A percentile compares a stretch with the other conserved stretches of the same genome.
Conservation (phyloP, 2,797 vertebrate genomes). For the Rhynchotus rufescens region DNA sequence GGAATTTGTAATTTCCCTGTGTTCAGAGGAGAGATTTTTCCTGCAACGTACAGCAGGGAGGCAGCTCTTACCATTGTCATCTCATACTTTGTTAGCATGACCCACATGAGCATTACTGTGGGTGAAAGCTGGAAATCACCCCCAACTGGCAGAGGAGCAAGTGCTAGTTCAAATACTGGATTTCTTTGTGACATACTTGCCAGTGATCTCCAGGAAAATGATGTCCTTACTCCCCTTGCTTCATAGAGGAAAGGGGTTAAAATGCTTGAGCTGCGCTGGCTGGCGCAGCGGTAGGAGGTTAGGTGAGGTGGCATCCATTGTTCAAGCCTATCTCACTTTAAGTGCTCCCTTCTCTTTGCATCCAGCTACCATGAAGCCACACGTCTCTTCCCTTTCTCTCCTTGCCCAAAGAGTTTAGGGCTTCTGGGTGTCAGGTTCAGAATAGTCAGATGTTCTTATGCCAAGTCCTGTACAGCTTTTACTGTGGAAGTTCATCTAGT, state of each 20-base stretch:
- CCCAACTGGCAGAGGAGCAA: background rate
- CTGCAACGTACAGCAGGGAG: background rate
- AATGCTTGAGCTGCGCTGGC: background rate
- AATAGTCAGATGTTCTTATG: background rate
- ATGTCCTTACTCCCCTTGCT: background rate
- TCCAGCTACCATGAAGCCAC: background rate
- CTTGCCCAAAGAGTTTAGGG: background rate
- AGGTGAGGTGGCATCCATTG: background rate
- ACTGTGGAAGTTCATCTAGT: fast-evolving
- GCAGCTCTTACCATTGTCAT: background rate
- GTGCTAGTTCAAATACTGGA: background rate
- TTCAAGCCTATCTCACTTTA: background rate
- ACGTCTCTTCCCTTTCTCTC: background rate
- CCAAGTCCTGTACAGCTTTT: background rate
- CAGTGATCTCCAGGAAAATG: fast-evolving
- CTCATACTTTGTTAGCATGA: background rate
- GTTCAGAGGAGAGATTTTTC: background rate
- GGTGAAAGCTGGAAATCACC: background rate
- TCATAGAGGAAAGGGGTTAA: background rate
- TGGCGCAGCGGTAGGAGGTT: background rate
- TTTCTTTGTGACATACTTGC: background rate
- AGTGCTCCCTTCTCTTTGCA: background rate
- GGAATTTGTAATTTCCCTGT: background rate
- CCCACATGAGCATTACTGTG: background rate
- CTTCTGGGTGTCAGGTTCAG: fast-evolving